Evolutionary conservation across 2,797 vertebrate species (phyloP), one percentile per base, ranked within the genome.

Genomic region (Typhlichthys eigenmanni): DNA sequence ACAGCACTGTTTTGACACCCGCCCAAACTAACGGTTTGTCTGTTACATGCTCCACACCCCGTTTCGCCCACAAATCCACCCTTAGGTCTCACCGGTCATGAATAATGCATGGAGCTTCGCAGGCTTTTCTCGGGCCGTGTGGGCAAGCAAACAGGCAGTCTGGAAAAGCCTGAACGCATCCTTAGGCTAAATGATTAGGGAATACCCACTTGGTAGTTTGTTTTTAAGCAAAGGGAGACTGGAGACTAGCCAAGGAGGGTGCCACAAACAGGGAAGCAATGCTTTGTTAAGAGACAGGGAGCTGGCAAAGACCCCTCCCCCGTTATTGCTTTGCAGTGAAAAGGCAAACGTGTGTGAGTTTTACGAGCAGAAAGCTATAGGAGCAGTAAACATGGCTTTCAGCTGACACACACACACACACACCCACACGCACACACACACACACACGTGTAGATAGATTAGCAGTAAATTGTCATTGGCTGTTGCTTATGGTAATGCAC

Each of bases 311-410:
- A 9, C 8, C 34, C 1, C n/a, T 6, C 14, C 47, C 55, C 29
- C 12, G 6, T 59, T 9, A 58, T 38, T 54, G 50, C 49, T 47
- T 17, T 59, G 19, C 62, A 49, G 63, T 73, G 66, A 71, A 75
- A 79, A 83, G 75, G 68, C 76, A 57, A 58, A 71, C 78, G 56
- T 53, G 81, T 68, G 71, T 66, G 59, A 66, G 76, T 89, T 38
- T 91, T 91, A 90, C 24, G 82, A 90, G 89, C 83, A 84, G 86
- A 85, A 85, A 86, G 89, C 88, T 89, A 90, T 86, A 89, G 87
- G 82, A 91, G 90, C 88, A 82, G 85, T 83, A 76, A 87, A 89
- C 78, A 85, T 83, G 82, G 75, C 77, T 89, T 90, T 89, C 76
- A 87, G 90, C 87, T 89, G 89, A 52, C n/a, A 52, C 50, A 52